A percentile compares a stretch with the other conserved stretches of the same genome.
phyloP scores from a whole-genome alignment of 2,113 vertebrate species.

The Osmerus mordax region DNA sequence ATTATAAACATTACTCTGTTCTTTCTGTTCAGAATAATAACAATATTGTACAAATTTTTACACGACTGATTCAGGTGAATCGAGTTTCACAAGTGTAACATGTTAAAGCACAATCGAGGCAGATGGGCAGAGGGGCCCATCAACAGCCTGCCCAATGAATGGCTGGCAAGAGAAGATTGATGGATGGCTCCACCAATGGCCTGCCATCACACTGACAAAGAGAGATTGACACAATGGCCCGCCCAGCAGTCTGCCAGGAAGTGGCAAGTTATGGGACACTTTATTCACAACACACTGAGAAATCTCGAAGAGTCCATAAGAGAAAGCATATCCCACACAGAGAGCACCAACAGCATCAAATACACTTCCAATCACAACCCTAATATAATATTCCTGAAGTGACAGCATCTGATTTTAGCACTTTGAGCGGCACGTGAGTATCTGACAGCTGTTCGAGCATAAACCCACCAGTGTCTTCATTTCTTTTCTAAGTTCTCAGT shows the following conservation, averaged over 20 bases:
- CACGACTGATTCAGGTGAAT: constrained; percentile 81
- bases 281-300: constrained; percentile 69
- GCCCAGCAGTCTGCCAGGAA: constrained; percentile 34
- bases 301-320: constrained; percentile 70
- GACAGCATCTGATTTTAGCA: constrained; percentile 70
- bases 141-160: constrained; percentile 40
- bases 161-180: constrained; percentile 13
- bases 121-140: constrained; percentile 61
- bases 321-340: constrained; percentile 74
- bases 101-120: constrained; percentile 79
- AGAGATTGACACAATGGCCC: constrained; percentile 28
- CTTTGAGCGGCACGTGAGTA: constrained; percentile 49
- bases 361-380: constrained; percentile 62
- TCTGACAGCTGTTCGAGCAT: constrained; percentile 16
- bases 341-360: constrained; percentile 66
- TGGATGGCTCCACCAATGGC: constrained; percentile 26
- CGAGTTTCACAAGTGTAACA: constrained; percentile 83
- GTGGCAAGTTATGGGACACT: constrained; percentile 54
- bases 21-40: constrained; percentile 67
- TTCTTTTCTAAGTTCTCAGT: not conserved
- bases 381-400: constrained; percentile 64
- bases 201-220: constrained; percentile 44
- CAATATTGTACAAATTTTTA: constrained; percentile 88
- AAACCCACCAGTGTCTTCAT: not conserved
- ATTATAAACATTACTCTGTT: constrained; percentile 81